phyloP scores from a whole-genome alignment of 2,888 invertebrate genomes.

The Agonum fuliginosum region DNA sequence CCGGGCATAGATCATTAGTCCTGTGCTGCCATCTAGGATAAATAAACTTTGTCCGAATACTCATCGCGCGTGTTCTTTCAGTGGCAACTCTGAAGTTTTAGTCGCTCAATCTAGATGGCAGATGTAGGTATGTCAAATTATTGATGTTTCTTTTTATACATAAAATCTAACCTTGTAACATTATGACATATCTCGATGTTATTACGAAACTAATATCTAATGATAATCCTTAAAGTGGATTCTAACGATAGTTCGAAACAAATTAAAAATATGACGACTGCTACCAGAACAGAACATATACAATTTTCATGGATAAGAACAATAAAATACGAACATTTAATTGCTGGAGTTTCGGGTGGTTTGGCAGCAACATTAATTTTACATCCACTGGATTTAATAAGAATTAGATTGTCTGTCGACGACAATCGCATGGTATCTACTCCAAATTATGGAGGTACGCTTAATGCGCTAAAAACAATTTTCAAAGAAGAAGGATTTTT shows the following conservation, averaged over 20 bases:
- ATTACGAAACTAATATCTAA: conserved; percentile 40
- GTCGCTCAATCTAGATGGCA: conserved; percentile 67
- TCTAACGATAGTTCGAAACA: not conserved
- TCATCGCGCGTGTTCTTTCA: too few relatives aligned
- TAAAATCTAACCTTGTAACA: conserved; percentile 59
- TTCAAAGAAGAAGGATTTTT: conserved; percentile 88
- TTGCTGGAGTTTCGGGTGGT: conserved; percentile 97
- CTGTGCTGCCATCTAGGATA: too few relatives aligned
- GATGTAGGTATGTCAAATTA: conserved; percentile 62
- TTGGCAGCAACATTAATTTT: conserved; percentile 93
- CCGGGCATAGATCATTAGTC: too few relatives aligned
- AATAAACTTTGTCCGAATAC: too few relatives aligned
- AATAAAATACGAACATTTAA: conserved; percentile 93
- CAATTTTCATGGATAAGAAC: conserved; percentile 74
- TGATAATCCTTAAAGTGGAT: not conserved
- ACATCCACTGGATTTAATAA: conserved; percentile 97
- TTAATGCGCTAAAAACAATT: conserved; percentile 89
- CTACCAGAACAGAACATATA: conserved; percentile 53
- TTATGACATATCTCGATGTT: conserved; percentile 39
- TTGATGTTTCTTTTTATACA: conserved; percentile 20
- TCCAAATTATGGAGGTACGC: conserved; percentile 91
- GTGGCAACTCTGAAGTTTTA: conserved; percentile 68
- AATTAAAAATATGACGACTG: conserved; percentile 57
- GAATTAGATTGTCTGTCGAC: conserved; percentile 98
- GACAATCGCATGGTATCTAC: conserved; percentile 87